Evolutionary conservation across 1,140 invertebrate species (phyloP).

Genomic region (Leptinotarsa defecta): DNA sequence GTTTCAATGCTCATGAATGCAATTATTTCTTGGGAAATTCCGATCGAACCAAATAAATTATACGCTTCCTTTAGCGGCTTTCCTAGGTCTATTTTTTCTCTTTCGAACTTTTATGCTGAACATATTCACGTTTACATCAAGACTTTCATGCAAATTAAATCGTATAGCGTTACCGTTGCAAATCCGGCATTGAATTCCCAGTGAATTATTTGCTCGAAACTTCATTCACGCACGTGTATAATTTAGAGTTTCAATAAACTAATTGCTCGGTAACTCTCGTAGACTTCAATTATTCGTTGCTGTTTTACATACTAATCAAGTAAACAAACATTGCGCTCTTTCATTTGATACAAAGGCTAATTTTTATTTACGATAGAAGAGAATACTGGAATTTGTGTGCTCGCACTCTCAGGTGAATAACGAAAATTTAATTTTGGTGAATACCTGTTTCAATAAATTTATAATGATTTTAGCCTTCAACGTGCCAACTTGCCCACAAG

Average conservation of each 20-base stretch:
- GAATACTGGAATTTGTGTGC: no score
- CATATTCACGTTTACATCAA: not conserved
- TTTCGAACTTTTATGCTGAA: no score
- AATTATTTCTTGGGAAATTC: no score
- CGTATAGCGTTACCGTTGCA: not conserved
- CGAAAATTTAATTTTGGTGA: no score
- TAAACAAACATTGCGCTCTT: not conserved
- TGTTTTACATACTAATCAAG: slow-evolving; percentile 1
- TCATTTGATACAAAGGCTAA: not conserved
- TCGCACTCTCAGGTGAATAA: no score
- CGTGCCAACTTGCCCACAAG: no score
- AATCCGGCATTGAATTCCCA: not conserved
- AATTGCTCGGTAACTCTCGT: not conserved
- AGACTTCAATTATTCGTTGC: slow-evolving; percentile 2
- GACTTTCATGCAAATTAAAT: not conserved
- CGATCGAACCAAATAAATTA: no score
- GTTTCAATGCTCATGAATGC: no score
- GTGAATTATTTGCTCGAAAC: not conserved
- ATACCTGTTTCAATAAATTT: no score
- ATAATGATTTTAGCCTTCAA: no score
- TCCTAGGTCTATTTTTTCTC: no score
- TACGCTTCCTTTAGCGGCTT: no score
- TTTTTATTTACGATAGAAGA: not conserved
- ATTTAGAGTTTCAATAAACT: slow-evolving; percentile 9
- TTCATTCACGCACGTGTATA: not conserved